Base-by-base conservation (phyloP, 2,113 vertebrate genomes). In the Catharus minimus region DNA sequence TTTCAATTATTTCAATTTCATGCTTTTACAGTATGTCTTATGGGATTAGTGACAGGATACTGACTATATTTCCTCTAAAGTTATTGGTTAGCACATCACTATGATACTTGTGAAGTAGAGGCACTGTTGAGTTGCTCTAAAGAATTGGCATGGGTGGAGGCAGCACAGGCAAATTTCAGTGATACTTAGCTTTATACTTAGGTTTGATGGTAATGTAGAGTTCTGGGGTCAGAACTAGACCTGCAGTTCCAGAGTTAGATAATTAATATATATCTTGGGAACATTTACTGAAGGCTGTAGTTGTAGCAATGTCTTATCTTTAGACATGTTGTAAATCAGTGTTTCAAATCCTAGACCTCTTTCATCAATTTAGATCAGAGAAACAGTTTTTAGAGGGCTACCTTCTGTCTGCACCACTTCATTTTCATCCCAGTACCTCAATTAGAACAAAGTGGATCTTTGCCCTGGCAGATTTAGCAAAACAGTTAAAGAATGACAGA, bases 1-100 rank as follows among this genome's bases (percentile, higher is more conserved):
- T 66, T 81, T 46, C 15, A 65, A 41, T 93, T 43, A 55, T 92
- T 86, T 83, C 13, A 72, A 77, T 57, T 50, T 78, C 67, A 75
- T 80, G 32, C 5, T 71, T 82, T 94, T 69, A 60, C 5, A 66
- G 3, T 57, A 43, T 61, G 10, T 9, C 19, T 78, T 32, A 30
- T 57, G n/a, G 21, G 28, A 46, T 61, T 88, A 74, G 28, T 43
- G 71, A 65, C 55, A 65, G 32, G 33, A 24, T 61, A 75, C n/a
- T 8, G 7, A 77, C 52, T 11, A 15, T 64, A 65, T 86, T 86
- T n/a, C 41, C 30, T 82, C 39, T 67, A 65, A 75, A 17, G 9
- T 26, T 85, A 3, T 57, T 82, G 16, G 17, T 53, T 78, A 60
- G 50, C 21, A 28, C 5, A 52, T 47, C 41, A 19, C 28, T 46